A percentile compares a stretch with the other conserved stretches of the same genome.
phyloP scores from a whole-genome alignment of 2,888 invertebrate species.

The Eupithecia insigniata region DNA sequence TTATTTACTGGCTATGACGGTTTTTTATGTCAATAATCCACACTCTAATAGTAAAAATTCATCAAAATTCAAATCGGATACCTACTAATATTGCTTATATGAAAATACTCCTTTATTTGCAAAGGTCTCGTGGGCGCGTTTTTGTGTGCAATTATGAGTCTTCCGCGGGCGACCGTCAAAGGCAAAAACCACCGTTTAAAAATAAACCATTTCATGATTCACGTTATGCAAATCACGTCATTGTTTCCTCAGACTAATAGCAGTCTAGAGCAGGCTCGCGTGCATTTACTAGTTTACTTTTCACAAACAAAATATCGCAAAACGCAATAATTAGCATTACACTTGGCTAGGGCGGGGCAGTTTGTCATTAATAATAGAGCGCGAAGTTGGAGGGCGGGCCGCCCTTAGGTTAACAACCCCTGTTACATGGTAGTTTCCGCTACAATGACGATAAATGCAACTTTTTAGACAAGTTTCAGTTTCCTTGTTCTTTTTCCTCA shows the following conservation, averaged over 20 bases:
- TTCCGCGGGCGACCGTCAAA: neutral
- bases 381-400: slow-evolving; percentile 75
- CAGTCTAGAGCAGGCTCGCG: slow-evolving; percentile 50
- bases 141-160: neutral
- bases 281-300: slow-evolving; percentile 60
- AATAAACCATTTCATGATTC: slow-evolving; percentile 22
- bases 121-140: neutral
- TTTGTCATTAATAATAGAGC: slow-evolving; percentile 82
- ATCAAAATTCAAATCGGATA: too few relatives aligned
- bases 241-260: slow-evolving; percentile 54
- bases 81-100: neutral
- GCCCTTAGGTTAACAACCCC: slow-evolving; percentile 81
- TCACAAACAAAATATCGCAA: slow-evolving; percentile 75
- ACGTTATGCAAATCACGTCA: slow-evolving; percentile 71
- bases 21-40: too few relatives aligned
- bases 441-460: slow-evolving; percentile 55
- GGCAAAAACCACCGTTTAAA: neutral
- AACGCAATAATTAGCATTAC: slow-evolving; percentile 80
- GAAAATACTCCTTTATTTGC: neutral
- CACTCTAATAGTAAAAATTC: too few relatives aligned
- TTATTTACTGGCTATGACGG: too few relatives aligned
- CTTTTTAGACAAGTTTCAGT: slow-evolving; percentile 46
- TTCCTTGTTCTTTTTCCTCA: slow-evolving; percentile 3
- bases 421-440: slow-evolving; percentile 69
- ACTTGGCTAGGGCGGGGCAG: slow-evolving; percentile 72